These are phyloP conservation scores for Amia ocellicauda DNA, from an alignment of 2,113 vertebrate genomes.

Conservation along the genomic window DNA sequence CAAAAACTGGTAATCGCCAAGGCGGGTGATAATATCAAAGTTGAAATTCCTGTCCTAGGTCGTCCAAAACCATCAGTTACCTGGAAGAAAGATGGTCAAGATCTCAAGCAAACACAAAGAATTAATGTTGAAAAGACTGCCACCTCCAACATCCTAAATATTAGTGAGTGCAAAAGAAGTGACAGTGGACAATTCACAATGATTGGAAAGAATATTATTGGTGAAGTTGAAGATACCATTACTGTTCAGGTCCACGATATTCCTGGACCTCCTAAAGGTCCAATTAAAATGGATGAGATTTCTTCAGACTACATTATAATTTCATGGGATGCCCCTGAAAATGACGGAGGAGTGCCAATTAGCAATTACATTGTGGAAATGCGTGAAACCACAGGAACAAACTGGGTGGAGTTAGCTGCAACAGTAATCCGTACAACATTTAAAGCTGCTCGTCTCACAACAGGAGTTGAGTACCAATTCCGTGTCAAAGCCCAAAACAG, in stretches of 20 bases:
- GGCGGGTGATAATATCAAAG: constrained; percentile 92
- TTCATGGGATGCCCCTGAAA: constrained; percentile 90
- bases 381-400: constrained; percentile 85
- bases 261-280: constrained; percentile 91
- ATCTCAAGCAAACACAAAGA: constrained; percentile 86
- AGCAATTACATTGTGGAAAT: constrained; percentile 92
- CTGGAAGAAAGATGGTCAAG: constrained; percentile 88
- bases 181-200: constrained; percentile 84
- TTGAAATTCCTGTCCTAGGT: constrained; percentile 92
- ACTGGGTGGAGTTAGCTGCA: constrained; percentile 85
- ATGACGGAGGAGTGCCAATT: constrained; percentile 95
- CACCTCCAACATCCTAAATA: constrained; percentile 81
- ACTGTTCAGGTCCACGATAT: constrained; percentile 90
- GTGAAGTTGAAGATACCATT: constrained; percentile 84
- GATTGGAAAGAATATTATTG: constrained; percentile 88
- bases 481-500: constrained; percentile 95
- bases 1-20: constrained; percentile 90
- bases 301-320: constrained; percentile 82
- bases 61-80: constrained; percentile 86
- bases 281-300: constrained; percentile 88
- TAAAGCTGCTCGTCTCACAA: constrained; percentile 87
- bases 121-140: constrained; percentile 82
- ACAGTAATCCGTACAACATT: constrained; percentile 87
- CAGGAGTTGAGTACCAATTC: constrained; percentile 92
- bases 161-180: constrained; percentile 81